Evolutionary conservation across 2,888 invertebrate genomes (phyloP).

Genomic region (Tenthredo distinguenda): DNA sequence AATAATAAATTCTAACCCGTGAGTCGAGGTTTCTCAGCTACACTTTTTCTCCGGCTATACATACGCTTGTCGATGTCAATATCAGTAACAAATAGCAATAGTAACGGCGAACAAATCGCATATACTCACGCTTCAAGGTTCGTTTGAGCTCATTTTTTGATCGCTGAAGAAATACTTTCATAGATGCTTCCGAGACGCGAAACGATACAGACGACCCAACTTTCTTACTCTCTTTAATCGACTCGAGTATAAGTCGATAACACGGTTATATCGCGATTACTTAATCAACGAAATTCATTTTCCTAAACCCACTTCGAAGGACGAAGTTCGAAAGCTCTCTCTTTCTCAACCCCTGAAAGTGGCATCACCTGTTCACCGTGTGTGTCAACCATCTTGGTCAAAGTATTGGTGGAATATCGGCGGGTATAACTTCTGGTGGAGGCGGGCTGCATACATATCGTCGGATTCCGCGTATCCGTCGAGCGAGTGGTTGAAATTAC

Average conservation of each 20-base stretch:
- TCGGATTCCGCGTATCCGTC: constrained; percentile 65
- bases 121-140: neutral
- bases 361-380: constrained; percentile 73
- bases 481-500: constrained; percentile 67
- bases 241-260: neutral
- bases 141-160: neutral
- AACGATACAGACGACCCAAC: neutral
- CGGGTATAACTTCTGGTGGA: constrained; percentile 68
- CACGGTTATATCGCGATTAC: neutral
- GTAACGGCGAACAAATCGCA: constrained; percentile 3
- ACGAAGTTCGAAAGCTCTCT: neutral
- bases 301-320: neutral
- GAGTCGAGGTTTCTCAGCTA: constrained; percentile 8
- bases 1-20: constrained; percentile 41
- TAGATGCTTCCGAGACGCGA: neutral
- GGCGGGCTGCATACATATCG: constrained; percentile 74
- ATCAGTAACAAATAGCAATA: constrained; percentile 40
- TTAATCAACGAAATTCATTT: neutral
- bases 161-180: neutral
- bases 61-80: constrained; percentile 27
- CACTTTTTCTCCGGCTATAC: constrained; percentile 7
- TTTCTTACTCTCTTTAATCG: neutral
- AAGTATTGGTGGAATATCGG: constrained; percentile 67
- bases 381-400: constrained; percentile 65
- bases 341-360: constrained; percentile 11